These are phyloP conservation scores for Xenus cinereus DNA, from an alignment of 2,113 vertebrate species.

Conservation along the genomic window DNA sequence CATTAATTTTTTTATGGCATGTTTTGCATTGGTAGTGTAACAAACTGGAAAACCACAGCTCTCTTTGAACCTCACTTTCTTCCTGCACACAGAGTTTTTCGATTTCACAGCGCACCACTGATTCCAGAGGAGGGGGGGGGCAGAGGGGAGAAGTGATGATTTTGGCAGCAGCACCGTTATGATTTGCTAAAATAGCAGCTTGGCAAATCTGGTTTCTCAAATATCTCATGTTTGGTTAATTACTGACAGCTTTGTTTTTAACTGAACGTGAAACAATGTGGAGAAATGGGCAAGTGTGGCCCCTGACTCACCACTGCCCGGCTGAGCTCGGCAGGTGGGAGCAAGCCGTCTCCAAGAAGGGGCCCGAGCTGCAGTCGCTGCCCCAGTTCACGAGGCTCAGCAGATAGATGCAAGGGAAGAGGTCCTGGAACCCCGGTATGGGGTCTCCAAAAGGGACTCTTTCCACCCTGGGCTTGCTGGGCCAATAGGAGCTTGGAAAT, in stretches of 20 bases:
- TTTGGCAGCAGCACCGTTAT: slow-evolving; percentile 57
- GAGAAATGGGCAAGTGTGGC: slow-evolving; percentile 59
- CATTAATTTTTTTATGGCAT: slow-evolving; percentile 59
- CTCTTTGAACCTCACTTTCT: slow-evolving; percentile 66
- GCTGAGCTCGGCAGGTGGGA: slow-evolving; percentile 67
- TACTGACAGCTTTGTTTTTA: slow-evolving; percentile 74
- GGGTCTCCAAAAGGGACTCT: not conserved
- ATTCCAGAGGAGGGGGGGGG: not conserved
- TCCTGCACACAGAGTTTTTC: slow-evolving; percentile 37
- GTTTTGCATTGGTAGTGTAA: slow-evolving; percentile 32
- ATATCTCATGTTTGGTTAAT: slow-evolving; percentile 74
- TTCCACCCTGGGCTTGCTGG: not conserved
- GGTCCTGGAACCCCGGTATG: not conserved
- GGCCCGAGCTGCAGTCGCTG: slow-evolving; percentile 26
- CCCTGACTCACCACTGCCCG: slow-evolving; percentile 59
- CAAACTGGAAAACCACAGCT: slow-evolving; percentile 28
- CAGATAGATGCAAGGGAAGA: slow-evolving; percentile 5
- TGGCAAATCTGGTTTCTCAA: slow-evolving; percentile 73
- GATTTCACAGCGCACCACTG: slow-evolving; percentile 41
- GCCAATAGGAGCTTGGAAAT: not conserved
- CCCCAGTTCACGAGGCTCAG: not conserved
- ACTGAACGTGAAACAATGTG: slow-evolving; percentile 71
- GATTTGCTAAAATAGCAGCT: slow-evolving; percentile 74
- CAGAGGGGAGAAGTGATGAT: slow-evolving; percentile 48
- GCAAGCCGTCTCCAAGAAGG: slow-evolving; percentile 22